Conservation (phyloP, 2,888 invertebrate species). For the Ornithoptera alexandrae region DNA sequence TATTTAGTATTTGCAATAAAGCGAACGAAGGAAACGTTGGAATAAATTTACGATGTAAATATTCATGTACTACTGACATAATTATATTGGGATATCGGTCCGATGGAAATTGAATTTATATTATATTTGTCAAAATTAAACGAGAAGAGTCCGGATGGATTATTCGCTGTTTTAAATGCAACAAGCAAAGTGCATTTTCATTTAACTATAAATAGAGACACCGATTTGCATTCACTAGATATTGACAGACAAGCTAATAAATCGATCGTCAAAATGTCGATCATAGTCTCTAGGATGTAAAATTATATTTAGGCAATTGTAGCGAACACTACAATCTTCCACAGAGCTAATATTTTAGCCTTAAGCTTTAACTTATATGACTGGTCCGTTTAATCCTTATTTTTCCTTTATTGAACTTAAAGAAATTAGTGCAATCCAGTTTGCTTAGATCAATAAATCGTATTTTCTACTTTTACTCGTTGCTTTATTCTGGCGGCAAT, state of each 20-base stretch:
- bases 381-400: no score
- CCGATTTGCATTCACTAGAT: slow-evolving; percentile 30
- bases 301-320: slow-evolving; percentile 28
- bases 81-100: slow-evolving; percentile 9
- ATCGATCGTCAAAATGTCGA: slow-evolving; percentile 29
- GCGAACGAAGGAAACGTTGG: slow-evolving; percentile 1
- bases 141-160: neutral
- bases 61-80: slow-evolving; percentile 22
- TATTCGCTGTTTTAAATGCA: slow-evolving; percentile 1
- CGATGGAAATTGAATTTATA: slow-evolving; percentile 18
- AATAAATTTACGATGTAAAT: slow-evolving; percentile 20
- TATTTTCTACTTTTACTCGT: neutral
- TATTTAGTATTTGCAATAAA: neutral
- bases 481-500: neutral
- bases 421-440: no score
- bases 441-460: no score
- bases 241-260: slow-evolving; percentile 21
- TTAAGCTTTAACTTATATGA: neutral
- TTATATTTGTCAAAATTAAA: slow-evolving; percentile 30
- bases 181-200: slow-evolving; percentile 16
- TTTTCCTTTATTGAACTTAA: no score
- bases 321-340: slow-evolving; percentile 8
- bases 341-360: neutral
- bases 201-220: slow-evolving; percentile 7
- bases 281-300: slow-evolving; percentile 21